phyloP scores from a whole-genome alignment of 2,113 vertebrate genomes.

The Pipra filicauda region DNA sequence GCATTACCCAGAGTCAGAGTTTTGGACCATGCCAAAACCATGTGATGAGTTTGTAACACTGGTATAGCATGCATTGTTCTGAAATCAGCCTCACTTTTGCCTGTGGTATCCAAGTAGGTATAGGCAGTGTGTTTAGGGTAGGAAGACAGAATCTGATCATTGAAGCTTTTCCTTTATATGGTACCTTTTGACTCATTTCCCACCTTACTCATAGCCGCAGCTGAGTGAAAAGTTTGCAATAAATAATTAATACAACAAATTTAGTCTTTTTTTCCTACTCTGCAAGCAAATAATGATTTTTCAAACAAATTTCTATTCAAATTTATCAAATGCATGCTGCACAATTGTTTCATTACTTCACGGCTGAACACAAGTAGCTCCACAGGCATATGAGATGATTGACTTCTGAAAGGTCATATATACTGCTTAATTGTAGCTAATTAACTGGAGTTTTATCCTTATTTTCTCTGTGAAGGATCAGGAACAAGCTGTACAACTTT shows the following conservation, averaged over 20 bases:
- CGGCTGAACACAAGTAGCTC: neutral
- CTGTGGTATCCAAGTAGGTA: neutral
- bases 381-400: neutral
- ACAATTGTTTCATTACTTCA: neutral
- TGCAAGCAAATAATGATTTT: neutral
- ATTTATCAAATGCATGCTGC: neutral
- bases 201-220: neutral
- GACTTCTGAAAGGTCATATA: neutral
- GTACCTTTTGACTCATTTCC: neutral
- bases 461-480: neutral
- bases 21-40: neutral
- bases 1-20: neutral
- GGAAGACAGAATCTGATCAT: neutral
- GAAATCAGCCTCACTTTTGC: neutral
- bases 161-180: neutral
- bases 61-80: neutral
- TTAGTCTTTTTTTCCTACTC: neutral
- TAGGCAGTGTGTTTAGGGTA: neutral
- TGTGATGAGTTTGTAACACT: fast-evolving
- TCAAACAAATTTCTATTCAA: neutral
- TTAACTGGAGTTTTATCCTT: neutral
- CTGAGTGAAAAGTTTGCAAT: fast-evolving
- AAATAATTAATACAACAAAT: neutral
- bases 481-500: neutral
- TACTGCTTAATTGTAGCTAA: neutral